Percentiles rank a stretch among this genome's conserved stretches.
Evolutionary conservation across 2,888 invertebrate genomes (phyloP).

Genomic region (Microplitis deprimator): DNA sequence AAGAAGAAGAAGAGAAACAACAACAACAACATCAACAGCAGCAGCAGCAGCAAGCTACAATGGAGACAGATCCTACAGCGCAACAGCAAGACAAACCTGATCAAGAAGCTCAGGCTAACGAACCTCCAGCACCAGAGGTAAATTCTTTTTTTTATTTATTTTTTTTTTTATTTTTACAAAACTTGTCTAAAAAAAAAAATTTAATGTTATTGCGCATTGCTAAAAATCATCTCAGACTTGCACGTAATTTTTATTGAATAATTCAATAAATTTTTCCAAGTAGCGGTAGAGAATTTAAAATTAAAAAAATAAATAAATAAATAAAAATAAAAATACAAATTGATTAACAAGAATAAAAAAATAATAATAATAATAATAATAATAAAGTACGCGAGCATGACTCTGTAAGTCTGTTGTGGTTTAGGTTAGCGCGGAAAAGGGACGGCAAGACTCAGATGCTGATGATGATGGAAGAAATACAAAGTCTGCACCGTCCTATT

Average conservation of each 20-base stretch:
- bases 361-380: conserved; percentile 1
- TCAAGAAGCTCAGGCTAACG: conserved; percentile 67
- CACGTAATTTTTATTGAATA: conserved; percentile 16
- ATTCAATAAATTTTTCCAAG: too few relatives aligned
- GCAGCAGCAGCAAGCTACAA: conserved; percentile 48
- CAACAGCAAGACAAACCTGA: conserved; percentile 66
- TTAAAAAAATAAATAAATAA: neutral
- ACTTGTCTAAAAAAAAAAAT: neutral
- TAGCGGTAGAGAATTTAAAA: neutral
- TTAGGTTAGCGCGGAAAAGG: conserved; percentile 71
- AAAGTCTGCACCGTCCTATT: conserved; percentile 67
- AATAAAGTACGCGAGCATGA: conserved; percentile 46
- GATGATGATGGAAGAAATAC: conserved; percentile 66
- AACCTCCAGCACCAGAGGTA: conserved; percentile 68
- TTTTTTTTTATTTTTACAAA: too few relatives aligned
- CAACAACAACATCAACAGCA: conserved; percentile 67
- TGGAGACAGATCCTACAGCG: conserved; percentile 29
- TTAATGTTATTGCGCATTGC: conserved; percentile 26
- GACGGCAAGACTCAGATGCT: conserved; percentile 67
- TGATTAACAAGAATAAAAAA: neutral
- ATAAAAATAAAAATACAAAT: neutral
- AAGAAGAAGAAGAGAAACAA: conserved; percentile 66
- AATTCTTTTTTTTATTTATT: conserved; percentile 11
- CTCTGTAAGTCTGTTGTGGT: conserved; percentile 68
- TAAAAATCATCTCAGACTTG: conserved; percentile 43